Base-by-base conservation (phyloP, 1,140 invertebrate species). In the Drosophila prosaltans region DNA sequence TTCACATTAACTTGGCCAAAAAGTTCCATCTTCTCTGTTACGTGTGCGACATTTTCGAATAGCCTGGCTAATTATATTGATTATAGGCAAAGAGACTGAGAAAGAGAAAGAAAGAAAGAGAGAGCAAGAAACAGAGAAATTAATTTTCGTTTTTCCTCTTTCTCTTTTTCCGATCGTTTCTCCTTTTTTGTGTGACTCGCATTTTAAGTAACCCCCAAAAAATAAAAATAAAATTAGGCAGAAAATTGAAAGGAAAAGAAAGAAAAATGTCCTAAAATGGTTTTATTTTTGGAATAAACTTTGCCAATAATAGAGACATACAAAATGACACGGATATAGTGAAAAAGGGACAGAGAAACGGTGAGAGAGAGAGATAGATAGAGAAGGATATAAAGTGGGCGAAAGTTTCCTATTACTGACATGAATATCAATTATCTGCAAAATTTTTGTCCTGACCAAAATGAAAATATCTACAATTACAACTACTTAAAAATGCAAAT, bases 41-140 rank as follows among this genome's bases (percentile, higher is more conserved):
- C 84, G 84, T 88, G 84, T 88, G 74, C 80, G 84, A 88, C 84
- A 88, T 89, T 88, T 84, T 78, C 76, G 69, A 88, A 88, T 80
- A 88, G 84, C 74, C 64, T 64, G 70, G 80, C 78, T 88, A 88
- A 88, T 88, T 88, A 88, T 88, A 88, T 88, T 89, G 84, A 88
- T 88, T 89, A 84, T 80, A 69, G 65, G 66, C 45, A 51, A 26
- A 57, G 60, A 59, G 16, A 36, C 32, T 36, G 32, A 36, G 32
- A 5, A 36, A 36, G 40, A 45, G 8, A 8, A 10, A 61, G 69
- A 68, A 61, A 54, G 39, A 39, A 65, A 41, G 24, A 51, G 57
- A 36, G 24, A 59, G 32, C 51, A 72, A 82, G 54, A 62, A 43
- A n/a, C 11, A n/a, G 59, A 71, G 72, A 88, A 83, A 88, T 89